phyloP scores from a whole-genome alignment of 1,140 invertebrate species.

The Heliconius himera region DNA sequence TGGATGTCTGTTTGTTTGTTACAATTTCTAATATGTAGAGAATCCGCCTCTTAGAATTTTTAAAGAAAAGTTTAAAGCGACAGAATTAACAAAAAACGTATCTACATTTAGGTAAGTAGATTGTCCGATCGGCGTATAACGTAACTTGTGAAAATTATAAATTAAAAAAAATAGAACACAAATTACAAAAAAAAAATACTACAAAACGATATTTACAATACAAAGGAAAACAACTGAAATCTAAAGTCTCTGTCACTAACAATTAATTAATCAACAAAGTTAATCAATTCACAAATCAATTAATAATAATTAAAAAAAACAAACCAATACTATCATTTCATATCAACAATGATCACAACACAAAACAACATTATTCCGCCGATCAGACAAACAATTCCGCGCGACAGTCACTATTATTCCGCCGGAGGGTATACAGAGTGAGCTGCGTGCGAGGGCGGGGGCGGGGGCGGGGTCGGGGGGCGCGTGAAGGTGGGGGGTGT shows the following conservation, averaged over 20 bases:
- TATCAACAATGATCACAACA: neutral
- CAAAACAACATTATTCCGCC: conserved; percentile 13
- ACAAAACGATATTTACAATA: neutral
- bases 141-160: neutral
- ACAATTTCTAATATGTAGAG: neutral
- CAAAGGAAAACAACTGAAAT: neutral
- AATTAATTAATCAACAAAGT: neutral
- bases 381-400: conserved; percentile 16
- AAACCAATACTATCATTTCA: neutral
- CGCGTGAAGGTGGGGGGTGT: conserved; percentile 7
- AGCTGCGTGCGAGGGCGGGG: neutral
- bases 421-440: neutral
- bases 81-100: neutral
- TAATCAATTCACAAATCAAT: neutral
- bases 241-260: neutral
- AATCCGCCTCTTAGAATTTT: neutral
- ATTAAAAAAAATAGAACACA: neutral
- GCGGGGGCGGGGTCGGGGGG: conserved; percentile 5
- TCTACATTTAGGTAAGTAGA: neutral
- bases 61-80: neutral
- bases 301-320: neutral
- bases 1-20: conserved; percentile 6
- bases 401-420: conserved; percentile 10
- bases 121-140: neutral
- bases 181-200: neutral